Percentiles rank a stretch among this genome's conserved stretches.
Conservation (phyloP, 2,113 vertebrate genomes). For the Colius striatus region DNA sequence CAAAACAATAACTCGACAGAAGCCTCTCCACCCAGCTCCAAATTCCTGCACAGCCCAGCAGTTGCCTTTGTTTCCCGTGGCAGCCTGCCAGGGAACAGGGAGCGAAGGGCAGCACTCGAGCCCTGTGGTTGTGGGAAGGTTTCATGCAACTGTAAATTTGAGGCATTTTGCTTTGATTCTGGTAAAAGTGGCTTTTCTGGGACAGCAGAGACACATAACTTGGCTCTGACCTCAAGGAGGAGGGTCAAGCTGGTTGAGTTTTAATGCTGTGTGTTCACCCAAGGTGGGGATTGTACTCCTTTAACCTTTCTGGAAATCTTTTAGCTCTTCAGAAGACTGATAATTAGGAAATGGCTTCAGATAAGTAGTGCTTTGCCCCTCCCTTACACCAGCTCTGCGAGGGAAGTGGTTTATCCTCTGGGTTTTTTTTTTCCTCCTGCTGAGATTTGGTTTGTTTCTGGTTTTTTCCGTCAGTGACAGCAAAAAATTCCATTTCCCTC, state of each 20-base stretch:
- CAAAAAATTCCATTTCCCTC: background rate
- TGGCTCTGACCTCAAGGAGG: background rate
- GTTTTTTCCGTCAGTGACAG: background rate
- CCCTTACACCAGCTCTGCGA: background rate
- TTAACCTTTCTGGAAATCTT: background rate
- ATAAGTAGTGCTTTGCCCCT: background rate
- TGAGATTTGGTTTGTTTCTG: background rate
- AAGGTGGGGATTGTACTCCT: background rate
- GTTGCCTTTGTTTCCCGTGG: conserved; percentile 64
- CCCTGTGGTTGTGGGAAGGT: background rate
- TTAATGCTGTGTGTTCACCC: background rate
- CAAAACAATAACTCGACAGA: conserved; percentile 27
- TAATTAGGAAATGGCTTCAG: conserved; percentile 2
- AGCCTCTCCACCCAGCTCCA: conserved; percentile 42
- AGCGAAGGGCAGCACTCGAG: conserved; percentile 38
- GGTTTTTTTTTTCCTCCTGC: background rate
- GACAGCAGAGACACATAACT: background rate
- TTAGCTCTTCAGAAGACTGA: background rate
- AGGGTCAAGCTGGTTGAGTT: background rate
- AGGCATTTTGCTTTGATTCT: conserved; percentile 65
- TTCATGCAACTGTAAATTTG: conserved; percentile 60
- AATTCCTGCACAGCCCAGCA: conserved; percentile 30
- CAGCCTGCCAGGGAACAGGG: conserved; percentile 45
- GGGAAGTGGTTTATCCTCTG: conserved; percentile 29
- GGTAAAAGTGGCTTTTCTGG: conserved; percentile 34